Evolutionary conservation across 2,888 invertebrate genomes (phyloP).

Genomic region (Sepioteuthis lessoniana): DNA sequence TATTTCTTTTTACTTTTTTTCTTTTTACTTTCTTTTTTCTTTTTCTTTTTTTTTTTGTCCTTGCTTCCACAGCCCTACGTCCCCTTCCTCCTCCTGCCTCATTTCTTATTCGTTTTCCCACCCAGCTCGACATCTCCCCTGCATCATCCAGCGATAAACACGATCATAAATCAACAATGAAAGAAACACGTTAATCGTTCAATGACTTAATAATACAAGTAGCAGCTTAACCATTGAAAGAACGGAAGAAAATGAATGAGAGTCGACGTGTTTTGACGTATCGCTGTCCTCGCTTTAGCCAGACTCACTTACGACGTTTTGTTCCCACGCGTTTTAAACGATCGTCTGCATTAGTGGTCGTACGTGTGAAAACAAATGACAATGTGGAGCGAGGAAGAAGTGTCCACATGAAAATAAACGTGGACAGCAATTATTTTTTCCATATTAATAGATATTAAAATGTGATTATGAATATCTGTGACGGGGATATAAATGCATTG

Average conservation of each 20-base stretch:
- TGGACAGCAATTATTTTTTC: background rate
- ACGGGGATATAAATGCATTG: background rate
- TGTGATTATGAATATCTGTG: too few relatives aligned
- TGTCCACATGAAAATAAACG: background rate
- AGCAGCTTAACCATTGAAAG: background rate
- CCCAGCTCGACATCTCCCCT: background rate
- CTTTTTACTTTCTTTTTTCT: background rate
- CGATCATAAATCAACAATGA: background rate
- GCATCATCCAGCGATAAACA: constrained; percentile 23
- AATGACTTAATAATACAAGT: background rate
- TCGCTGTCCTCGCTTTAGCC: background rate
- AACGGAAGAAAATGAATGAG: constrained; percentile 17
- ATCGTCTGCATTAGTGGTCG: background rate
- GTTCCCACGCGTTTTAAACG: background rate
- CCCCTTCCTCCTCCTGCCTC: too few relatives aligned
- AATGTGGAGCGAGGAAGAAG: background rate
- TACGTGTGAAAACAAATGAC: background rate
- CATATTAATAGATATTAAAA: background rate
- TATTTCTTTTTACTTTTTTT: background rate
- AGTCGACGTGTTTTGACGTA: constrained; percentile 11
- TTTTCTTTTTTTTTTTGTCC: background rate
- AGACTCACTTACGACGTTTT: background rate
- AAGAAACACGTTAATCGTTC: background rate
- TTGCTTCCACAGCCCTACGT: background rate
- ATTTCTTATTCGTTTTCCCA: background rate